Percentiles rank a stretch among this genome's conserved stretches.
phyloP scores from a whole-genome alignment of 2,888 invertebrate species.

The Acholoe squamosa region DNA sequence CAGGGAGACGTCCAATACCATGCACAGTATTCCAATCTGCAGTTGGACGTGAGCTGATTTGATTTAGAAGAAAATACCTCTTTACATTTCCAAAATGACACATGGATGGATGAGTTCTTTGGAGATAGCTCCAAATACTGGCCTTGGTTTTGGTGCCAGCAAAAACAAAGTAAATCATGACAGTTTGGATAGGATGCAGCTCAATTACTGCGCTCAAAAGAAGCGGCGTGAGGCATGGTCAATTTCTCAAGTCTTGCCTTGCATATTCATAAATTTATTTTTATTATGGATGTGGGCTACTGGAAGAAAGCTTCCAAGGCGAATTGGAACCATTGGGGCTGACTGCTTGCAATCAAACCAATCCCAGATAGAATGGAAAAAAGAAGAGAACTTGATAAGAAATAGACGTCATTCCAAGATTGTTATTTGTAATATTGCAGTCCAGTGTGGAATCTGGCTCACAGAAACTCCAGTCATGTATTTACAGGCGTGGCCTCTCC shows the following conservation, averaged over 20 bases:
- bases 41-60: background rate
- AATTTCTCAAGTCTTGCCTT: background rate
- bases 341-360: conserved; percentile 3
- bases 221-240: background rate
- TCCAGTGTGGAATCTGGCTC: too few species aligned
- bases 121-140: background rate
- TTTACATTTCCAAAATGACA: conserved; percentile 1
- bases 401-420: too few species aligned
- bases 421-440: too few species aligned
- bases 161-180: conserved; percentile 19
- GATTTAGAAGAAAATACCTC: background rate
- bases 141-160: background rate
- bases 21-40: background rate
- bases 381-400: background rate
- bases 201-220: background rate
- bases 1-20: too few species aligned
- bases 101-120: background rate
- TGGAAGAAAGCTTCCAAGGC: background rate
- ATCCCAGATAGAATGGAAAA: background rate
- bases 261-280: conserved; percentile 1
- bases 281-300: background rate
- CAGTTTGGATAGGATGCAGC: conserved; percentile 2
- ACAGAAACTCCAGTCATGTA: background rate
- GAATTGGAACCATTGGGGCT: background rate
- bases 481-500: background rate